Conservation (phyloP, 2,797 vertebrate species). For the Helarctos malayanus region DNA sequence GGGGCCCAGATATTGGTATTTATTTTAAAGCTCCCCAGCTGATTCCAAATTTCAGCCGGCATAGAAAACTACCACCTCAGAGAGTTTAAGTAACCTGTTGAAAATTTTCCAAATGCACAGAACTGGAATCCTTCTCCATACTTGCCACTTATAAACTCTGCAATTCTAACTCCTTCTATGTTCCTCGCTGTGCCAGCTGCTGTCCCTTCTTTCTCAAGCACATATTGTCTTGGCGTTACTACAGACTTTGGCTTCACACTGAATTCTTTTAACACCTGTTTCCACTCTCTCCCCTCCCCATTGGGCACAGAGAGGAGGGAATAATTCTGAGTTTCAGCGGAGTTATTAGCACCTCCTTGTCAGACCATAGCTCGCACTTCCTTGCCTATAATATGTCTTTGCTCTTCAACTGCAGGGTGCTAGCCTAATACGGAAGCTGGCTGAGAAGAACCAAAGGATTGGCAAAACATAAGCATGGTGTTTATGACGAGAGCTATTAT, state of each 20-base stretch:
- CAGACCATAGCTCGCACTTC: constrained; percentile 69
- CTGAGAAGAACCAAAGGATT: constrained; percentile 15
- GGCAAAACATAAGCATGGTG: neutral
- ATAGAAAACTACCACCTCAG: neutral
- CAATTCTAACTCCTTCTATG: neutral
- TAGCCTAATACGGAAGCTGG: constrained; percentile 65
- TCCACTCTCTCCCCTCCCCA: constrained; percentile 36
- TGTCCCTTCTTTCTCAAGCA: constrained; percentile 66
- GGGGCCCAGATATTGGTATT: neutral
- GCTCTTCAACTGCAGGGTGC: constrained; percentile 47
- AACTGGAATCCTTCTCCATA: neutral
- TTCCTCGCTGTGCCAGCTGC: neutral
- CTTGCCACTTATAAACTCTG: neutral
- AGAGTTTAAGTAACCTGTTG: neutral
- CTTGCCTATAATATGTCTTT: constrained; percentile 65
- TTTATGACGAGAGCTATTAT: constrained; percentile 7
- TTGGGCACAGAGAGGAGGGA: constrained; percentile 54
- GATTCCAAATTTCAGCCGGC: neutral
- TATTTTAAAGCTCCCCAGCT: neutral
- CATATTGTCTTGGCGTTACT: constrained; percentile 76
- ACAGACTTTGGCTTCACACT: constrained; percentile 78
- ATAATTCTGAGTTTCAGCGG: constrained; percentile 55
- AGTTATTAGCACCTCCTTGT: constrained; percentile 79
- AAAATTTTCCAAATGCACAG: neutral
- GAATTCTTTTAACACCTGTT: constrained; percentile 85